Evolutionary conservation across 2,113 vertebrate genomes (phyloP).

Genomic region (Pardalotus punctatus): DNA sequence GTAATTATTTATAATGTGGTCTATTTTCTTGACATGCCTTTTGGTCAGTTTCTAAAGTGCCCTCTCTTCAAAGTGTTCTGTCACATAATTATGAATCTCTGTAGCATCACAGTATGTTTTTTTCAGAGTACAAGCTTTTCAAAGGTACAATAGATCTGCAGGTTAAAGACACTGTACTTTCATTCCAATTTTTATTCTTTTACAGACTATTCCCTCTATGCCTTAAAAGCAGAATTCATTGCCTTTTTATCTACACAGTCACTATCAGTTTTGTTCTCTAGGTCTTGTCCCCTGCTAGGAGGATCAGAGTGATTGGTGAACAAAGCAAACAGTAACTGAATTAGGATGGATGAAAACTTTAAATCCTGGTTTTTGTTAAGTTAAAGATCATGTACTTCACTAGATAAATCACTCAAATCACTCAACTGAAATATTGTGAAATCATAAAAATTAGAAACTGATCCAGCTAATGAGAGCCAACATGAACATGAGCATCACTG

Average conservation of each 20-base stretch:
- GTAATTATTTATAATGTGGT: conserved; percentile 76
- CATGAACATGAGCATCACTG: not conserved
- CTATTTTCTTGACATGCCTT: conserved; percentile 73
- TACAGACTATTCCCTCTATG: conserved; percentile 73
- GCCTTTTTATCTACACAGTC: conserved; percentile 79
- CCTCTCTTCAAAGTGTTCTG: conserved; percentile 67
- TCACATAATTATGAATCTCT: conserved; percentile 73
- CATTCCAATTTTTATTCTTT: conserved; percentile 76
- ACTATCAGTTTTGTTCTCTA: conserved; percentile 77
- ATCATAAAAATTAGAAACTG: conserved; percentile 58
- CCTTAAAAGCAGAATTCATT: conserved; percentile 77
- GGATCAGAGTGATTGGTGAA: conserved; percentile 78
- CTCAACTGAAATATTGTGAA: conserved; percentile 15
- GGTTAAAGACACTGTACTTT: conserved; percentile 77
- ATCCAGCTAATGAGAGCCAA: not conserved
- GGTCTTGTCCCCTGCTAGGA: conserved; percentile 79
- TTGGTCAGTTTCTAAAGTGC: conserved; percentile 66
- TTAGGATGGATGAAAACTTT: conserved; percentile 68
- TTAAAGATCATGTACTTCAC: conserved; percentile 51
- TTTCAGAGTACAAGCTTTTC: conserved; percentile 69
- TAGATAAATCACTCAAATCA: conserved; percentile 50
- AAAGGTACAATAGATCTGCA: conserved; percentile 76
- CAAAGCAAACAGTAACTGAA: conserved; percentile 80
- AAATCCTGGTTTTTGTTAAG: conserved; percentile 49
- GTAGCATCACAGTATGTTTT: conserved; percentile 62